Evolutionary conservation across 1,140 invertebrate species (phyloP), one percentile per base, ranked within the genome.

Genomic region (Drosophila kohkoa): DNA sequence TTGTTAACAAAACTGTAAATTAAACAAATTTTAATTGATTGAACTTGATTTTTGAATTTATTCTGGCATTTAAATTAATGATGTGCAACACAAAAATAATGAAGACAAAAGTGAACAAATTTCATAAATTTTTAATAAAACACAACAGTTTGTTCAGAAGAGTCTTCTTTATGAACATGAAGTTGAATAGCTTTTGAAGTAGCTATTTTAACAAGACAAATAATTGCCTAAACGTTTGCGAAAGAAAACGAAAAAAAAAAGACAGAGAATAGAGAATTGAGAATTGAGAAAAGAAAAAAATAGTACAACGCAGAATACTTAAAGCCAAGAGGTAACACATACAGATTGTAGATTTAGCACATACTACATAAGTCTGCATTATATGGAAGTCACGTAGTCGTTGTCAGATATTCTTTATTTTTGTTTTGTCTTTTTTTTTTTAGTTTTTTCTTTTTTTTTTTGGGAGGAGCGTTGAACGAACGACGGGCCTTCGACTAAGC

Each of bases 341-440:
- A 32, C 11, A 54, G 25, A 15, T 54, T 32, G n/a, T 10, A 13
- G 11, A 52, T 30, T 52, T 52, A 30, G 10, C 25, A 30, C 20
- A 51, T 51, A 11, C 11, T 35, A 35, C 5, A 32, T 30, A 38
- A 16, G 3, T 43, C n/a, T 41, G 13, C 6, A 51, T 11, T 45
- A 8, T 65, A 65, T 65, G 51, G 58, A 48, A 69, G 66, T 60
- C 66, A 69, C 66, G 55, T 69, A 48, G 13, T 49, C 32, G 35
- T 35, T 45, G 30, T 8, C 45, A 49, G 54, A 68, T 51, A 68
- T 68, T 51, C 55, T 64, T 43, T 46, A 25, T 43, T n/a, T 43
- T 43, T n/a, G 35, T 43, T 43, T 13, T 43, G 11, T 43, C 3
- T n/a, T 45, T 52, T 20, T 13, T 57, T 15, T 68, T 13, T 7